These are phyloP conservation scores for Polypedilum vanderplanki DNA, from an alignment of 1,140 invertebrate genomes.

Conservation along the genomic window DNA sequence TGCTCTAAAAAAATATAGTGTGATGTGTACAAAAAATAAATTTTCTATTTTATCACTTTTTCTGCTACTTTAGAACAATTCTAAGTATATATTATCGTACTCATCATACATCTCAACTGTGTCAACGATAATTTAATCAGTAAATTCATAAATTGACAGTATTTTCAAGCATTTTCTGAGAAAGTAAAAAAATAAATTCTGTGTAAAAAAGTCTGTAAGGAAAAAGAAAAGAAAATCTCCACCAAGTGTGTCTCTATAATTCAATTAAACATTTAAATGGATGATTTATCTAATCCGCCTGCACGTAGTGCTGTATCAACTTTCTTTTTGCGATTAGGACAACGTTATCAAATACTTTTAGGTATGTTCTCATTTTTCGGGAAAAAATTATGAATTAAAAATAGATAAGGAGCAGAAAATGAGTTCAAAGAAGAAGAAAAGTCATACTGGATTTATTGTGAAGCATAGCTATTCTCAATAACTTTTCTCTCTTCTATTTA, in stretches of 20 bases:
- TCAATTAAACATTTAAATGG: slow-evolving; percentile 16
- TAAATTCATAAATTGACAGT: slow-evolving; percentile 13
- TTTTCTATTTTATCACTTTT: not conserved
- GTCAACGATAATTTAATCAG: not conserved
- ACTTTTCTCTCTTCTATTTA: too few species aligned
- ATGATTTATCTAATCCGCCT: not conserved
- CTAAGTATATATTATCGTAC: not conserved
- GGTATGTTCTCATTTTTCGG: not conserved
- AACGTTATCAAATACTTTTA: slow-evolving; percentile 26
- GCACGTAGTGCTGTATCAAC: not conserved
- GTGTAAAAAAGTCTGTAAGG: not conserved
- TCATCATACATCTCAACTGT: not conserved
- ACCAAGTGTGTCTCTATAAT: not conserved
- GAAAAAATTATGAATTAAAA: not conserved
- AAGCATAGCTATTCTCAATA: too few species aligned
- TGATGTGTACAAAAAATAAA: slow-evolving; percentile 13
- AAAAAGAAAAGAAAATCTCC: not conserved
- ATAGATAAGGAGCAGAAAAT: not conserved
- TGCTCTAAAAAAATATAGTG: not conserved
- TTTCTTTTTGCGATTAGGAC: not conserved
- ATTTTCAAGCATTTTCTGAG: not conserved
- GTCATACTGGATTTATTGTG: too few species aligned
- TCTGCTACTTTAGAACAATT: not conserved
- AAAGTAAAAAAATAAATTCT: not conserved
- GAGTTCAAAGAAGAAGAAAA: too few species aligned